Evolutionary conservation across 2,113 vertebrate species (phyloP).

Genomic region (Melanerpes formicivorus): DNA sequence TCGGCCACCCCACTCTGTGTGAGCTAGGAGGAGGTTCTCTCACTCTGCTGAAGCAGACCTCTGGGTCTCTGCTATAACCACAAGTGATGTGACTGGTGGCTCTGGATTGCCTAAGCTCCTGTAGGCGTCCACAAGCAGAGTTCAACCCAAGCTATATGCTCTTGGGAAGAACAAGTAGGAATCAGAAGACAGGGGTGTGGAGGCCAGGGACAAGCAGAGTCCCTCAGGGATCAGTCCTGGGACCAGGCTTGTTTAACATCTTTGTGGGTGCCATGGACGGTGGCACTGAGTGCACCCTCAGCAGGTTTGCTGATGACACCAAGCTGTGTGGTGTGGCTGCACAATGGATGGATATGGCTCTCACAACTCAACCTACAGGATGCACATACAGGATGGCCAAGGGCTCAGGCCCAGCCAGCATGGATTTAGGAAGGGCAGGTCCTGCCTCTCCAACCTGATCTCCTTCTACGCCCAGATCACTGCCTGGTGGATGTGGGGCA

Average conservation of each 20-base stretch:
- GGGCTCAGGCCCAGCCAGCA: too few relatives aligned
- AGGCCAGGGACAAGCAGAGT: background rate
- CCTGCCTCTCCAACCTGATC: too few relatives aligned
- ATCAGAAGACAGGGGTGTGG: background rate
- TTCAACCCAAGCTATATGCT: background rate
- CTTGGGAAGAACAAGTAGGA: background rate
- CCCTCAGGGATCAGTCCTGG: too few relatives aligned
- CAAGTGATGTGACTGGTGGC: background rate
- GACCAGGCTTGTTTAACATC: too few relatives aligned
- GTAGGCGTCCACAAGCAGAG: background rate
- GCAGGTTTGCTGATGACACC: too few relatives aligned
- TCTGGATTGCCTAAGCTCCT: background rate
- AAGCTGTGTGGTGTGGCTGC: too few relatives aligned
- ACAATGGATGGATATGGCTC: background rate
- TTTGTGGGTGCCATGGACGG: too few relatives aligned
- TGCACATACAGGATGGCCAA: too few relatives aligned
- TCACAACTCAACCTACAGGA: background rate
- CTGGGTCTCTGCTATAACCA: background rate
- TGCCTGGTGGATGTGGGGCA: too few relatives aligned
- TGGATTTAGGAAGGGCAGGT: too few relatives aligned
- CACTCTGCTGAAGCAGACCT: constrained; percentile 4
- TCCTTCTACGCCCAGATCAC: too few relatives aligned
- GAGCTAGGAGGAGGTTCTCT: background rate
- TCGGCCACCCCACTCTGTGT: background rate
- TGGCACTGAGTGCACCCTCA: too few relatives aligned